These are phyloP conservation scores for Lepidurus apus DNA, from an alignment of 1,140 invertebrate species.

Conservation along the genomic window DNA sequence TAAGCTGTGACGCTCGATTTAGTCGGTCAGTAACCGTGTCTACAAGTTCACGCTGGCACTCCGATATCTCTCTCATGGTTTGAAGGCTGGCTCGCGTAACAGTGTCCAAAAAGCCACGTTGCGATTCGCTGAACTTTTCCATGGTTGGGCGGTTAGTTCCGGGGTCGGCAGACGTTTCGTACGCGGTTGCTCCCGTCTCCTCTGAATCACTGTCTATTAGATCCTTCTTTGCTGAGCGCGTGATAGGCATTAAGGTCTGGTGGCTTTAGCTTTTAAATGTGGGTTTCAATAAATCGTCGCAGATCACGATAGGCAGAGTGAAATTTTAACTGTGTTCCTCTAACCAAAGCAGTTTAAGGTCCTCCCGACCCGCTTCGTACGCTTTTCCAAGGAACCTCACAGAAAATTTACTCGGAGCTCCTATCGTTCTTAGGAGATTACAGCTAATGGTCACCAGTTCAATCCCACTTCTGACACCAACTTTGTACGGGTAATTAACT, in stretches of 20 bases:
- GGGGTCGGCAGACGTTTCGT: neutral
- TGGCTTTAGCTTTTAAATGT: neutral
- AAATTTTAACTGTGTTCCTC: neutral
- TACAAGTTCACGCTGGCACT: neutral
- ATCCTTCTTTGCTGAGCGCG: neutral
- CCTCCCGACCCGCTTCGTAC: neutral
- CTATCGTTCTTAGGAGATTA: neutral
- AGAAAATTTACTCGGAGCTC: neutral
- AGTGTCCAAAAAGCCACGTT: neutral
- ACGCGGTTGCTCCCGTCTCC: neutral
- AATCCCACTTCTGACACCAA: neutral
- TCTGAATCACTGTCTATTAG: neutral
- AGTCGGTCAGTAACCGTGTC: neutral
- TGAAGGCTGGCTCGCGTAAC: neutral
- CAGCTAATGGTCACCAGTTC: neutral
- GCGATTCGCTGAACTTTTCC: neutral
- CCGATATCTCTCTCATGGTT: neutral
- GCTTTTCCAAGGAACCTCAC: neutral
- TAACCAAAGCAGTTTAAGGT: neutral
- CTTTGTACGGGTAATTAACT: no score
- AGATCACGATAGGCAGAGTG: neutral
- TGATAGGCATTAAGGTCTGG: neutral
- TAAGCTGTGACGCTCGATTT: neutral
- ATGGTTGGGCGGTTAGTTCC: neutral
- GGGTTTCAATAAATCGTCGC: neutral